phyloP scores from a whole-genome alignment of 2,113 vertebrate species.

The Ceratotherium simum region DNA sequence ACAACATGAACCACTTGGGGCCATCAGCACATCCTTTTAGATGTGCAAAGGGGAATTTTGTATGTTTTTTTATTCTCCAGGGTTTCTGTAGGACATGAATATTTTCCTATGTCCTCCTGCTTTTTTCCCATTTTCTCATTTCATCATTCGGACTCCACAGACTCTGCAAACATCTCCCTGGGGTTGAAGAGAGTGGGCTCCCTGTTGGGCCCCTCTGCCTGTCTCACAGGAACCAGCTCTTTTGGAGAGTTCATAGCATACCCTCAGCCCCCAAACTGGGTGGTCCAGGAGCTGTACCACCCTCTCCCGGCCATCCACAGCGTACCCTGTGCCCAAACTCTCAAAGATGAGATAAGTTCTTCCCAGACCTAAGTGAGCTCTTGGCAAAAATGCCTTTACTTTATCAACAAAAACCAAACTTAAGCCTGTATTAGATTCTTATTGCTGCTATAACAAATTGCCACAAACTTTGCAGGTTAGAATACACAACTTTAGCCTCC shows the following conservation, averaged over 20 bases:
- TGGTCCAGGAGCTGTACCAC: background rate
- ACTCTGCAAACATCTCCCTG: background rate
- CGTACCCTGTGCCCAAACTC: background rate
- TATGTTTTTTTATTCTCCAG: background rate
- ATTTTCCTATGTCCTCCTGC: background rate
- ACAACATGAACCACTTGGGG: background rate
- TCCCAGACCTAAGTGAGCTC: background rate
- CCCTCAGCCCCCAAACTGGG: background rate
- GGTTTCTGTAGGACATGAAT: background rate
- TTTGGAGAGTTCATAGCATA: background rate
- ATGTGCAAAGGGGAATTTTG: background rate
- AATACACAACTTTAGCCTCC: background rate
- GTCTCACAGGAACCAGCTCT: background rate
- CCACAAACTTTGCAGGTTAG: background rate
- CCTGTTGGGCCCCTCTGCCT: background rate
- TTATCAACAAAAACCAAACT: background rate
- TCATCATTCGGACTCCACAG: background rate
- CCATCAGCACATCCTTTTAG: background rate
- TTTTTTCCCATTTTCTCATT: background rate
- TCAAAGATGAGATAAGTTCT: background rate
- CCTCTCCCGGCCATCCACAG: fast-evolving
- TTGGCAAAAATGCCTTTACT: background rate
- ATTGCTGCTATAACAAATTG: background rate
- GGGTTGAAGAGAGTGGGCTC: background rate
- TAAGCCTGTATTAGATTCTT: background rate